Percentiles rank a stretch among this genome's conserved stretches.
Evolutionary conservation across 2,888 invertebrate species (phyloP).

Genomic region (Ephialtes manifestator): DNA sequence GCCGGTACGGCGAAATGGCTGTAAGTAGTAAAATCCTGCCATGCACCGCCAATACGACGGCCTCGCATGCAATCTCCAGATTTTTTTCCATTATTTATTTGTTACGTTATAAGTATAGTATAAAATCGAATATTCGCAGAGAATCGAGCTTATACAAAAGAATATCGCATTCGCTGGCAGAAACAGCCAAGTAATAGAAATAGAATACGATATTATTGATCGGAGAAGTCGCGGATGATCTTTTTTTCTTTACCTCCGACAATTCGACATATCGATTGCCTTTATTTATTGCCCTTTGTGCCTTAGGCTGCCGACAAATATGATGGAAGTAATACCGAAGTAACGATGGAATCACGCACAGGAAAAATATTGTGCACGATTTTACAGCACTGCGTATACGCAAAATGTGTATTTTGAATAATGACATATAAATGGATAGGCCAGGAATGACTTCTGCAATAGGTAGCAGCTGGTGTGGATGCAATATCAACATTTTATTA

Average conservation of each 20-base stretch:
- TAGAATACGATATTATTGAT: slow-evolving; percentile 26
- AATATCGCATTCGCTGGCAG: slow-evolving; percentile 15
- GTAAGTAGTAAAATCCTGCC: slow-evolving; percentile 66
- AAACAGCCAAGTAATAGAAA: neutral
- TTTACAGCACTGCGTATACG: neutral
- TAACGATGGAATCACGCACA: slow-evolving; percentile 7
- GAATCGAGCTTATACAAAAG: slow-evolving; percentile 1
- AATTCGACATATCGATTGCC: slow-evolving; percentile 38
- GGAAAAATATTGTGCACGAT: neutral
- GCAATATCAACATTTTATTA: no score
- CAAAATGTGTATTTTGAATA: no score
- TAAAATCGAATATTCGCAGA: slow-evolving; percentile 13
- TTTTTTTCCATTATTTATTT: slow-evolving; percentile 34
- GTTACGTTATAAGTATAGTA: slow-evolving; percentile 5
- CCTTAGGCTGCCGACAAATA: slow-evolving; percentile 24
- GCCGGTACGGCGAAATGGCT: slow-evolving; percentile 70
- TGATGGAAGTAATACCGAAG: neutral
- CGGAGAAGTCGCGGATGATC: slow-evolving; percentile 34
- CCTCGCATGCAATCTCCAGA: slow-evolving; percentile 64
- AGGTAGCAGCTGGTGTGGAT: neutral
- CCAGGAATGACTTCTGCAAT: neutral
- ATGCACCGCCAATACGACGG: slow-evolving; percentile 57
- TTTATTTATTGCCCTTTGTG: slow-evolving; percentile 48
- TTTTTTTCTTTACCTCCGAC: slow-evolving; percentile 30
- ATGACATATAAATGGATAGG: neutral